Evolutionary conservation across 2,113 vertebrate species (phyloP).

Genomic region (Podarcis cretensis): DNA sequence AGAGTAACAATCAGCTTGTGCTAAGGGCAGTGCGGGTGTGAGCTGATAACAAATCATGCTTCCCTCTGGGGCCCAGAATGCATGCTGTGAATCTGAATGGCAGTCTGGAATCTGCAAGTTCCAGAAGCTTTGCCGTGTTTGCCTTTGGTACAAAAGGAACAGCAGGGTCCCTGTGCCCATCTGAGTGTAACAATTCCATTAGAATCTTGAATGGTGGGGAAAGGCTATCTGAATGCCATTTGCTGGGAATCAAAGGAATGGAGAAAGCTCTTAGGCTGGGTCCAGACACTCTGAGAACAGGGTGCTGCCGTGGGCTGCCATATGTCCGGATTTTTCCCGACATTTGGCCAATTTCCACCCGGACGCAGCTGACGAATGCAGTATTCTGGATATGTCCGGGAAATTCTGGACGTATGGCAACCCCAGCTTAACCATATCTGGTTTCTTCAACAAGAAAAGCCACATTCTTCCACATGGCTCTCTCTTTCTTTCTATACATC

Average conservation of each 20-base stretch:
- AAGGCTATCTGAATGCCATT: too few relatives aligned
- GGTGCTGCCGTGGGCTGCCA: too few relatives aligned
- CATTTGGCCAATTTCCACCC: too few relatives aligned
- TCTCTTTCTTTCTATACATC: not conserved
- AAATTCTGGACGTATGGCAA: too few relatives aligned
- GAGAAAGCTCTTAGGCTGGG: too few relatives aligned
- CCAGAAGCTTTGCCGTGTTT: not conserved
- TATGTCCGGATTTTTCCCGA: too few relatives aligned
- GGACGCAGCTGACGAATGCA: too few relatives aligned
- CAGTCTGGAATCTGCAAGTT: not conserved
- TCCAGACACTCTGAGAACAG: too few relatives aligned
- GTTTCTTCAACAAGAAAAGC: not conserved
- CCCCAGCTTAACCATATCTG: not conserved
- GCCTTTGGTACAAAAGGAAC: not conserved
- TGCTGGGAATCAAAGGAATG: too few relatives aligned
- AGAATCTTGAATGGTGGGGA: not conserved
- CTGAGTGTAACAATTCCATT: not conserved
- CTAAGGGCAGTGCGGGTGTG: not conserved
- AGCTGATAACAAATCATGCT: slow-evolving; percentile 3
- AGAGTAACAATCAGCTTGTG: not conserved
- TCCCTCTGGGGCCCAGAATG: not conserved
- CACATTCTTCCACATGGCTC: not conserved
- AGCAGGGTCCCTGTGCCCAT: not conserved
- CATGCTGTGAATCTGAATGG: not conserved
- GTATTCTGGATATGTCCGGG: too few relatives aligned